Evolutionary conservation across 2,888 invertebrate genomes (phyloP), one percentile per base, ranked within the genome.

Genomic region (Meganola albula): DNA sequence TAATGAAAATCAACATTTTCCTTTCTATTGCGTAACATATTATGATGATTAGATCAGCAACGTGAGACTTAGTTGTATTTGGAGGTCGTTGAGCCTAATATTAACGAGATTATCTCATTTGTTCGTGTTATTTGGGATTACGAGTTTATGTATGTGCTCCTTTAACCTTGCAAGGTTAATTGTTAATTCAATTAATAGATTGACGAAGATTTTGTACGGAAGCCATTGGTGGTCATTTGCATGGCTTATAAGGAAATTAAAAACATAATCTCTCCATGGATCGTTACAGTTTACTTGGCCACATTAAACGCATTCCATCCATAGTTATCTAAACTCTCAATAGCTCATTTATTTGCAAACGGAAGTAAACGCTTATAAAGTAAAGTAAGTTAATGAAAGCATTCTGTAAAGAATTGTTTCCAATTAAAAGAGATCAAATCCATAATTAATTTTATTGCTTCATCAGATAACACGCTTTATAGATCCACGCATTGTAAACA

Each of bases 1-100:
- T 67, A 68, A 72, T 76, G 71, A 65, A 69, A 71, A 72, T 66
- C 47, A 43, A 44, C 59, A 61, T 75, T 74, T 75, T 70, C 65
- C 63, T 67, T 64, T 58, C 53, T n/a, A 31, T 52, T 37, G 43
- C 35, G 43, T 40, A 40, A 27, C 30, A 22, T 31, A 26, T n/a
- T n/a, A 35, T 25, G 32, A 23, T 33, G 18, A 44, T 44, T 31
- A 36, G 24, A 31, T 23, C 23, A 23, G 34, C n/a, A n/a, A n/a
- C n/a, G n/a, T 16, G 37, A 26, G 34, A 27, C 29, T 33, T 33
- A 37, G n/a, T n/a, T n/a, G 31, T 36, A 21, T 27, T 25, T 30
- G 25, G 36, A 44, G 40, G 33, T 30, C 37, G 24, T 31, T 40
- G 37, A 32, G 21, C 31, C 31, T 23, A 48, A 38, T 31, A 9